These are phyloP conservation scores for Nymphicus hollandicus DNA, from an alignment of 2,113 vertebrate genomes.

Conservation along the genomic window DNA sequence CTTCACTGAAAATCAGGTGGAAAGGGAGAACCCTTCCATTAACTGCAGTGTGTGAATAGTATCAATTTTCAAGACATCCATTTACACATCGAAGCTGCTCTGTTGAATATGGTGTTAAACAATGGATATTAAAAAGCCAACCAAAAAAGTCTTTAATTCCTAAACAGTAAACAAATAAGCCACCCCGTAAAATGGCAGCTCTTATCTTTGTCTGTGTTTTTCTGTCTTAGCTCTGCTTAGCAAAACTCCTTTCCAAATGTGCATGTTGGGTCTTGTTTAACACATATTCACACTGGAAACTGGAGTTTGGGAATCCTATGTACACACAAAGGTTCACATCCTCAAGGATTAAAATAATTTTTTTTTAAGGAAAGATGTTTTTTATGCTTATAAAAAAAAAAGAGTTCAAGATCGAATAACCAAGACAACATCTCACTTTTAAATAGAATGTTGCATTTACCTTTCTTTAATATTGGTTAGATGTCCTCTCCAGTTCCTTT, in stretches of 20 bases:
- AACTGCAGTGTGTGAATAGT: background rate
- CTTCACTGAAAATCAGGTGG: background rate
- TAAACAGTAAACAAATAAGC: background rate
- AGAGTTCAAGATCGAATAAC: background rate
- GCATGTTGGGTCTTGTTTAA: background rate
- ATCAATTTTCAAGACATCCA: background rate
- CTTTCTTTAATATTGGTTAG: conserved; percentile 75
- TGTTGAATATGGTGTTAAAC: background rate
- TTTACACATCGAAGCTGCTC: background rate
- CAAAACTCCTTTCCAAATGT: background rate
- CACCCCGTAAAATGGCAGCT: background rate
- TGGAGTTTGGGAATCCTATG: background rate
- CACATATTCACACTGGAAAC: background rate
- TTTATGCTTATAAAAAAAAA: background rate
- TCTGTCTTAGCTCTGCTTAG: background rate
- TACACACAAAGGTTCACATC: background rate
- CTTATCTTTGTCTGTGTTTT: background rate
- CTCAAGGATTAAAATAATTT: background rate
- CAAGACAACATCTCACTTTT: background rate
- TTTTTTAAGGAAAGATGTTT: background rate
- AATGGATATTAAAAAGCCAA: background rate
- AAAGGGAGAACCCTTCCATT: background rate
- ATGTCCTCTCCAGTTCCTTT: conserved; percentile 81
- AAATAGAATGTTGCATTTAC: conserved; percentile 72
- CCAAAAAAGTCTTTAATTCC: background rate